Evolutionary conservation across 2,888 invertebrate genomes (phyloP).

Genomic region (Augochlorella aurata): DNA sequence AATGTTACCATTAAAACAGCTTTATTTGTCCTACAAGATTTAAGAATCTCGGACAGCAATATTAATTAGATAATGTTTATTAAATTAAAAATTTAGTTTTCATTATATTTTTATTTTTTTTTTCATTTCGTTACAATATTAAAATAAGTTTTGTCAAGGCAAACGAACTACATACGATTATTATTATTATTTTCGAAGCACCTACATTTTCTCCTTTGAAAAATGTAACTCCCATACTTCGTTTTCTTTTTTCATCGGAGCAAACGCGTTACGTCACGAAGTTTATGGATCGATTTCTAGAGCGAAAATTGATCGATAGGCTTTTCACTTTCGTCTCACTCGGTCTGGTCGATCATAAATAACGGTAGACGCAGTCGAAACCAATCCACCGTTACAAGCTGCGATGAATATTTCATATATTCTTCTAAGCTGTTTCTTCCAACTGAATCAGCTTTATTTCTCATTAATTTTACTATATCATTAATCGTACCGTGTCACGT

Average conservation of each 20-base stretch:
- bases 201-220: too few species aligned
- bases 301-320: conserved; percentile 39
- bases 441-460: neutral
- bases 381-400: neutral
- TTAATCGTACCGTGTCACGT: neutral
- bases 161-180: too few species aligned
- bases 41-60: too few species aligned
- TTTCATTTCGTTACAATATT: too few species aligned
- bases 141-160: too few species aligned
- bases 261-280: neutral
- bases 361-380: conserved; percentile 35
- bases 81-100: too few species aligned
- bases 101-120: too few species aligned
- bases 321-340: conserved; percentile 49
- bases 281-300: conserved; percentile 35
- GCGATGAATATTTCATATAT: conserved; percentile 48
- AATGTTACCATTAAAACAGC: too few species aligned
- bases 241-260: neutral
- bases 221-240: too few species aligned
- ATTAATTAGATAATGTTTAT: too few species aligned
- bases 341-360: conserved; percentile 19
- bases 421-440: neutral
- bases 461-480: neutral
- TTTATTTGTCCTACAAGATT: too few species aligned
- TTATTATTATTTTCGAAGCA: too few species aligned